Evolutionary conservation across 2,113 vertebrate species (phyloP).

Genomic region (Podarcis muralis): DNA sequence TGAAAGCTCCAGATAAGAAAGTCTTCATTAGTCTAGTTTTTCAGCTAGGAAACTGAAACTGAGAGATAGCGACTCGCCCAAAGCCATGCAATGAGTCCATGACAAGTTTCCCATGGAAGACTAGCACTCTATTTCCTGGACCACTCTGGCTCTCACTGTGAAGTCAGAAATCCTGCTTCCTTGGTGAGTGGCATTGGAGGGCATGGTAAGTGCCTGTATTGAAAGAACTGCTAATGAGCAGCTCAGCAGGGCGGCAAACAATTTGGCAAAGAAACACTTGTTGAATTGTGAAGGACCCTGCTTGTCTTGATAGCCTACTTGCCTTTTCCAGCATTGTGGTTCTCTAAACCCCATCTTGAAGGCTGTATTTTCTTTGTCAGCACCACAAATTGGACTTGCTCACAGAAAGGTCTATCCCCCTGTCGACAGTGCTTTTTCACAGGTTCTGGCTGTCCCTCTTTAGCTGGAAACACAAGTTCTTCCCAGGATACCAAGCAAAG

Average conservation of each 20-base stretch:
- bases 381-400: background rate
- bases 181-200: background rate
- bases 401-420: fast-evolving
- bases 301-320: fast-evolving
- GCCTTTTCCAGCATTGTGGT: background rate
- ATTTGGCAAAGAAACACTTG: background rate
- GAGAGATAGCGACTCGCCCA: background rate
- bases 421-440: background rate
- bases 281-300: background rate
- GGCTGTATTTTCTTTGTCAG: background rate
- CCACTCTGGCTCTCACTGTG: background rate
- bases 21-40: background rate
- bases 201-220: background rate
- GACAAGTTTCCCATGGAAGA: background rate
- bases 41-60: background rate
- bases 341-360: background rate
- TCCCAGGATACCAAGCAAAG: background rate
- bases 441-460: background rate
- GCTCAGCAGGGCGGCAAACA: background rate
- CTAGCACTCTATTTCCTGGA: background rate
- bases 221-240: background rate
- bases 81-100: background rate
- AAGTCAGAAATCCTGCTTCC: background rate
- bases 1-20: background rate
- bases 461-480: background rate